Base-by-base conservation (phyloP, 1,140 invertebrate genomes). In the Drosophila hydei region DNA sequence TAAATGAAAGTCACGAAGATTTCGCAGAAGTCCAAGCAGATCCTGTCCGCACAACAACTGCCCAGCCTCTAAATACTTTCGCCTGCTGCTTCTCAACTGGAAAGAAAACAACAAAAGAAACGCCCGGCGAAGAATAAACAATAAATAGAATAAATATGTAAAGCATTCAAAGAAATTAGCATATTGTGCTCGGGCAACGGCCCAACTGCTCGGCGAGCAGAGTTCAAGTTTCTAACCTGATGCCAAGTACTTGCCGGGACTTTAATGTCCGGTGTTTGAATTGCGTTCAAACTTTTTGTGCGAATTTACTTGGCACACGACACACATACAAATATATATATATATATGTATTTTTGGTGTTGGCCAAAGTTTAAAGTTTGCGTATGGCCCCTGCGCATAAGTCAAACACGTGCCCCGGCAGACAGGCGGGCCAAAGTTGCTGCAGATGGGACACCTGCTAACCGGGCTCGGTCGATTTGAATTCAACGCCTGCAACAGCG, bases 91-190 rank as follows among this genome's bases (percentile, higher is more conserved):
- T 74, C 63, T 45, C 38, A 79, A 45, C 48, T 48, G 30, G 27
- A 56, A 23, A 19, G 43, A 48, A 30, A 18, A 38, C 38, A 65
- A 47, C 33, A 75, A 33, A 36, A 23, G 64, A 51, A 55, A 16
- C n/a, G n/a, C 11, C 16, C 16, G 38, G 6, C n/a, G 16, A 42
- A 51, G 56, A 72, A 72, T 55, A 85, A 85, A 87, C 83, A 87
- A 85, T 87, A 85, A 85, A 87, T 81, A 77, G 85, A 77, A 87
- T 87, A 85, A 85, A 87, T 85, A 79, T 87, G 80, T 77, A 75
- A 80, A 63, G 70, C 60, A 85, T 87, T 75, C 74, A 21, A 48
- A 50, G 56, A 77, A 87, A 85, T 85, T 85, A 87, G 81, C 81
- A 85, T 85, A 85, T 81, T 85, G 85, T 36, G 52, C 61, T 16